Evolutionary conservation across 2,797 vertebrate genomes (phyloP).

Genomic region (Ambastaia sidthimunki): DNA sequence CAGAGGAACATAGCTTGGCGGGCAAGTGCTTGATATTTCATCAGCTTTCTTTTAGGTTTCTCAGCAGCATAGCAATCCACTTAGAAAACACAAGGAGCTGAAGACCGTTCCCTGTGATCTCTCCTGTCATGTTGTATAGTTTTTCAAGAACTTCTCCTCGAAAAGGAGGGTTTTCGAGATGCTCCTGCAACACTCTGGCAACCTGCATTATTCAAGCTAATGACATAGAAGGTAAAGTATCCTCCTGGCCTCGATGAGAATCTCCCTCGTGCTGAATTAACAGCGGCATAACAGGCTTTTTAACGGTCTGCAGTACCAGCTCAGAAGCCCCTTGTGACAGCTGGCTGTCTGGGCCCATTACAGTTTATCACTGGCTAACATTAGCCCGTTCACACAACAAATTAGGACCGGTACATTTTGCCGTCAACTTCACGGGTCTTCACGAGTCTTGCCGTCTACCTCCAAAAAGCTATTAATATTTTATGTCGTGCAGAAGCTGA

Average conservation of each 20-base stretch:
- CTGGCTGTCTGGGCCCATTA: constrained; percentile 70
- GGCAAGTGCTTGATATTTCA: constrained; percentile 61
- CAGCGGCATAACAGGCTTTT: constrained; percentile 78
- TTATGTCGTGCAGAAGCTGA: constrained; percentile 62
- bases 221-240: constrained; percentile 68
- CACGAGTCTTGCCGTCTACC: background rate
- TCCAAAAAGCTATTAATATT: constrained; percentile 66
- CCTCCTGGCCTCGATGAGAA: constrained; percentile 53
- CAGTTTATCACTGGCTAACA: constrained; percentile 49
- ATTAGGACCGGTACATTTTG: constrained; percentile 23
- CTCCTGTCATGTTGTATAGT: constrained; percentile 35
- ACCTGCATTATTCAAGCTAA: constrained; percentile 59
- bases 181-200: constrained; percentile 57
- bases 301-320: constrained; percentile 71
- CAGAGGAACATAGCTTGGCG: constrained; percentile 48
- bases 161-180: constrained; percentile 69
- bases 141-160: constrained; percentile 55
- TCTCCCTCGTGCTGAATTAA: constrained; percentile 65
- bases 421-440: constrained; percentile 8
- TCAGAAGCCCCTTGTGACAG: constrained; percentile 63
- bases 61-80: constrained; percentile 61
- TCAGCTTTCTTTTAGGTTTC: constrained; percentile 64
- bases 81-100: constrained; percentile 57
- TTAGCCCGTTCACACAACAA: constrained; percentile 52
- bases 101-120: constrained; percentile 49